phyloP scores from a whole-genome alignment of 2,797 vertebrate genomes.

The Poecilia picta region DNA sequence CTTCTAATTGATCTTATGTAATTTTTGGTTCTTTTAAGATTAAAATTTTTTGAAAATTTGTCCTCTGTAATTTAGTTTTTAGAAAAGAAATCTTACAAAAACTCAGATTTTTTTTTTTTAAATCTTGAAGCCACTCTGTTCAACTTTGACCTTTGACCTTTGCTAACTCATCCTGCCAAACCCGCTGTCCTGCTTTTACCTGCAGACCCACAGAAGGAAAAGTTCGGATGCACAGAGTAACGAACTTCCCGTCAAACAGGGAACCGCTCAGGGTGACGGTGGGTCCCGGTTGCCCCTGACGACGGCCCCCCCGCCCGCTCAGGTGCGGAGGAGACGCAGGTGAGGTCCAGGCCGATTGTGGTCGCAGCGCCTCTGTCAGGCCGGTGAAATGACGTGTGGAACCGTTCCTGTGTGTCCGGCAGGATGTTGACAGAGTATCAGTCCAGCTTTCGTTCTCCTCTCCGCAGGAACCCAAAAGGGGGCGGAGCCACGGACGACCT shows the following conservation, averaged over 20 bases:
- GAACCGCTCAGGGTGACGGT: background rate
- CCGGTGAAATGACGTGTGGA: background rate
- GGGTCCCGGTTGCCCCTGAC: background rate
- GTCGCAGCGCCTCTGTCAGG: background rate
- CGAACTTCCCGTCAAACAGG: background rate
- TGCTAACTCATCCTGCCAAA: background rate
- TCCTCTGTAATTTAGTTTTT: too few species aligned
- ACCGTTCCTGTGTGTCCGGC: constrained; percentile 43
- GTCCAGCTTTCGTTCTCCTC: constrained; percentile 63
- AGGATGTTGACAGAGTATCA: constrained; percentile 65
- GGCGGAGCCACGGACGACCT: constrained; percentile 3
- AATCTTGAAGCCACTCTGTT: too few species aligned
- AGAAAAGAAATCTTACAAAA: too few species aligned
- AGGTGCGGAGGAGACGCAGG: constrained; percentile 49
- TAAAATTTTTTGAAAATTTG: too few species aligned
- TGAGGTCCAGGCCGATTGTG: constrained; percentile 33
- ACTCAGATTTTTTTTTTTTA: too few species aligned
- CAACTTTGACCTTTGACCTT: background rate
- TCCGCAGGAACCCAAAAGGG: constrained; percentile 48
- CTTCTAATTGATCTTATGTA: too few species aligned
- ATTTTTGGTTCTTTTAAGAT: too few species aligned
- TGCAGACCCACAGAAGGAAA: constrained; percentile 51
- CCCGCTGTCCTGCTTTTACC: constrained; percentile 7
- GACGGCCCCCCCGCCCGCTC: constrained; percentile 15
- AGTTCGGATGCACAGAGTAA: constrained; percentile 30